These are phyloP conservation scores for Anabacerthia variegaticeps DNA, from an alignment of 2,797 vertebrate species.

Conservation along the genomic window DNA sequence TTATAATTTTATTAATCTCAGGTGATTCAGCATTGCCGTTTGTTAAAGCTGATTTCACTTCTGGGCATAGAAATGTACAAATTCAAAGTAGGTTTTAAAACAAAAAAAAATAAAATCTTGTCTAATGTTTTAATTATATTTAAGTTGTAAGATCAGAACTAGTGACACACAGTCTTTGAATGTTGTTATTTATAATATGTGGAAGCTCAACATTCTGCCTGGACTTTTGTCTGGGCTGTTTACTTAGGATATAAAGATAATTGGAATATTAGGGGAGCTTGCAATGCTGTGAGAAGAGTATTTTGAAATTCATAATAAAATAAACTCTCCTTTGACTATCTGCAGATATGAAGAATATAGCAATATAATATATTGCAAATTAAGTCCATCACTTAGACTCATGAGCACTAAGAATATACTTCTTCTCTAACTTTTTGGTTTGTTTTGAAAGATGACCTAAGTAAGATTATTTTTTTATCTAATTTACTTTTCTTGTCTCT, in stretches of 20 bases:
- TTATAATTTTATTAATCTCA: neutral
- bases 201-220: neutral
- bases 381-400: neutral
- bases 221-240: neutral
- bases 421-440: neutral
- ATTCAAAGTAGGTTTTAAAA: neutral
- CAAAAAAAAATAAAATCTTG: neutral
- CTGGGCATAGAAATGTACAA: neutral
- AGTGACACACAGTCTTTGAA: neutral
- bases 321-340: neutral
- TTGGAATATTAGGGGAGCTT: neutral
- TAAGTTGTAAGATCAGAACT: neutral
- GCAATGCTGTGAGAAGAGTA: neutral
- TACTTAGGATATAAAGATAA: neutral
- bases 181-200: neutral
- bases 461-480: neutral
- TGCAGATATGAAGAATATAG: neutral
- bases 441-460: conserved; percentile 20
- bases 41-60: neutral
- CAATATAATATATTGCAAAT: neutral
- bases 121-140: neutral
- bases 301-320: neutral
- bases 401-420: neutral
- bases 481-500: conserved; percentile 13
- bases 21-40: neutral